phyloP scores from a whole-genome alignment of 1,140 invertebrate species.

The Diachasmimorpha longicaudata region DNA sequence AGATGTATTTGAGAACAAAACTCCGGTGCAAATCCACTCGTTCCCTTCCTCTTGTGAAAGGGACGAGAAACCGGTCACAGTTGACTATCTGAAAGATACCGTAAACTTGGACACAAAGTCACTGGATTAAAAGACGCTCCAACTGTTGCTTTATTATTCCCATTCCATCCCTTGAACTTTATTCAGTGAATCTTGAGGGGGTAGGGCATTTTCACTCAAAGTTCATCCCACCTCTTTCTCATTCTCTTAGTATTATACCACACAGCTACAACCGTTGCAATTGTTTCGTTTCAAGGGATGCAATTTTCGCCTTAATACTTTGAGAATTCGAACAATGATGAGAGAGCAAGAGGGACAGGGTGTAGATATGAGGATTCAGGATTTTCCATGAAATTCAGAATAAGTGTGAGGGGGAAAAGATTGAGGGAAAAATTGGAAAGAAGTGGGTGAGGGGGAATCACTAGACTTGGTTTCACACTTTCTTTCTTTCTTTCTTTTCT shows the following conservation, averaged over 20 bases:
- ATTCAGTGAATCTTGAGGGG: not conserved
- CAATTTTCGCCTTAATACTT: conserved; percentile 17
- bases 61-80: not conserved
- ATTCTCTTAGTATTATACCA: not conserved
- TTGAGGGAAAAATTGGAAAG: not conserved
- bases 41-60: not conserved
- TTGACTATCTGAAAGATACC: conserved; percentile 2
- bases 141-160: conserved; percentile 16
- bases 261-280: not conserved
- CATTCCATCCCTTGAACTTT: not conserved
- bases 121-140: conserved; percentile 14
- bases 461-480: too few species aligned
- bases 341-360: not conserved
- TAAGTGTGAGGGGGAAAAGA: not conserved
- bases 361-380: not conserved
- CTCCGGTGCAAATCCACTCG: not conserved
- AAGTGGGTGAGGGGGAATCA: too few species aligned
- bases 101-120: conserved; percentile 14
- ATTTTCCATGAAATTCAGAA: not conserved
- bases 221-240: not conserved
- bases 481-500: too few species aligned
- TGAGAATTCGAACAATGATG: conserved; percentile 6
- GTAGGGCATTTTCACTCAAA: conserved; percentile 6
- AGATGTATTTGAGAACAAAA: not conserved
- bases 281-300: conserved; percentile 14